A percentile compares a stretch with the other conserved stretches of the same genome.
phyloP scores from a whole-genome alignment of 2,888 invertebrate species.

The Drosophila leonis region DNA sequence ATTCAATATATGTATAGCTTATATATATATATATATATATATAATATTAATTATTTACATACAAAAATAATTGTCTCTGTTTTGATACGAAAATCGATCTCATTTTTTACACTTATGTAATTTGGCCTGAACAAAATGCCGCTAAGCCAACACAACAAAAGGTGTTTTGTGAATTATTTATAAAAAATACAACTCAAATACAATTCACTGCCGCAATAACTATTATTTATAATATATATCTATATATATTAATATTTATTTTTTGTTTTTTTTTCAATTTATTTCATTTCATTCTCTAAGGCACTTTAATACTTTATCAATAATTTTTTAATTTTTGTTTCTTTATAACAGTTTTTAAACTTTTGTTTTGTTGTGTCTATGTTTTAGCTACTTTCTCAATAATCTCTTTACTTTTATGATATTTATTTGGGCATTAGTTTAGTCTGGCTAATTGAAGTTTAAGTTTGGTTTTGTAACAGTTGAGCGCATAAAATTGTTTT shows the following conservation, averaged over 20 bases:
- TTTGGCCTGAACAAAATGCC: conserved; percentile 54
- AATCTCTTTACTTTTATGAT: conserved; percentile 30
- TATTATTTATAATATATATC: conserved; percentile 15
- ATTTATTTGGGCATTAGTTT: conserved; percentile 28
- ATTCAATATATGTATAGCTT: conserved; percentile 22
- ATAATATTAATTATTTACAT: conserved; percentile 52
- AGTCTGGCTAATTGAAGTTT: conserved; percentile 53
- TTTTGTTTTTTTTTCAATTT: conserved; percentile 37
- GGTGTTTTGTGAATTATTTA: conserved; percentile 47
- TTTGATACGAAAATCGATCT: conserved; percentile 32
- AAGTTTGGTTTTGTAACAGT: conserved; percentile 29
- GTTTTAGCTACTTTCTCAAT: conserved; percentile 44
- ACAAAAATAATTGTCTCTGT: conserved; percentile 59
- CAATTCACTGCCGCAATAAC: conserved; percentile 49
- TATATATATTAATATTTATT: conserved; percentile 19
- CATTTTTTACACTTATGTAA: conserved; percentile 40
- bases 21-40: conserved; percentile 30
- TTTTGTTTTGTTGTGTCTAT: conserved; percentile 17
- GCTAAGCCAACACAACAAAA: conserved; percentile 61
- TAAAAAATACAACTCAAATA: conserved; percentile 49
- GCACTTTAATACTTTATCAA: conserved; percentile 76
- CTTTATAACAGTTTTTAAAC: conserved; percentile 30
- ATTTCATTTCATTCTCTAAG: conserved; percentile 68
- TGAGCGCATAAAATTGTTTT: conserved; percentile 54
- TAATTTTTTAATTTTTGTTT: conserved; percentile 24